phyloP scores from a whole-genome alignment of 2,113 vertebrate genomes.

The Eonycteris spelaea region DNA sequence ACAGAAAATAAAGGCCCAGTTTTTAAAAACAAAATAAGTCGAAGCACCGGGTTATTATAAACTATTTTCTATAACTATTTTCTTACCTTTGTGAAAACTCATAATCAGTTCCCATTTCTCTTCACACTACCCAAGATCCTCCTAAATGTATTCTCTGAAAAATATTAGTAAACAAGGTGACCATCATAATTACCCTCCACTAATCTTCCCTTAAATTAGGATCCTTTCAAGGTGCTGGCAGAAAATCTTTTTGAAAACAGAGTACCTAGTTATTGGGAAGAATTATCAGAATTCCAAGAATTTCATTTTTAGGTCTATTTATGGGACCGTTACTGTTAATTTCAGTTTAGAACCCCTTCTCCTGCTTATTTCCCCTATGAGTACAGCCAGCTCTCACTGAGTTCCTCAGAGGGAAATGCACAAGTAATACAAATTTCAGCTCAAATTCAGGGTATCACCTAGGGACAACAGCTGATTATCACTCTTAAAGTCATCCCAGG shows the following conservation, averaged over 20 bases:
- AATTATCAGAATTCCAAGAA: slow-evolving; percentile 41
- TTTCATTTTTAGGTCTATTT: not conserved
- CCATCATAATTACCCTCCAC: not conserved
- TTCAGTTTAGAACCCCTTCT: not conserved
- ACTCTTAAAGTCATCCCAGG: not conserved
- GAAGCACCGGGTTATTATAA: not conserved
- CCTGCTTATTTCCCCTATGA: not conserved
- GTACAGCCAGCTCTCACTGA: not conserved
- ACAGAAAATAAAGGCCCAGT: not conserved
- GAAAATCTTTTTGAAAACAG: slow-evolving; percentile 25
- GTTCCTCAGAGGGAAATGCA: not conserved
- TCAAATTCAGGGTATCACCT: not conserved
- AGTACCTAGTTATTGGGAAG: not conserved
- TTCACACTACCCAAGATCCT: not conserved
- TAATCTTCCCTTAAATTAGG: not conserved
- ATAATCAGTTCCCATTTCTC: not conserved
- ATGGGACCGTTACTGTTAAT: not conserved
- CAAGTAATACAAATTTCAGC: not conserved
- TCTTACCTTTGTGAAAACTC: not conserved
- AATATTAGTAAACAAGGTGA: slow-evolving; percentile 15
- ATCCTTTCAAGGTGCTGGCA: not conserved
- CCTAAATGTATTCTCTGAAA: not conserved
- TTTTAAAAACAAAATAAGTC: not conserved
- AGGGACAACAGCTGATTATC: not conserved
- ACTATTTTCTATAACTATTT: not conserved